Evolutionary conservation across 2,888 invertebrate species (phyloP).

Genomic region (Eristalis intricaria): DNA sequence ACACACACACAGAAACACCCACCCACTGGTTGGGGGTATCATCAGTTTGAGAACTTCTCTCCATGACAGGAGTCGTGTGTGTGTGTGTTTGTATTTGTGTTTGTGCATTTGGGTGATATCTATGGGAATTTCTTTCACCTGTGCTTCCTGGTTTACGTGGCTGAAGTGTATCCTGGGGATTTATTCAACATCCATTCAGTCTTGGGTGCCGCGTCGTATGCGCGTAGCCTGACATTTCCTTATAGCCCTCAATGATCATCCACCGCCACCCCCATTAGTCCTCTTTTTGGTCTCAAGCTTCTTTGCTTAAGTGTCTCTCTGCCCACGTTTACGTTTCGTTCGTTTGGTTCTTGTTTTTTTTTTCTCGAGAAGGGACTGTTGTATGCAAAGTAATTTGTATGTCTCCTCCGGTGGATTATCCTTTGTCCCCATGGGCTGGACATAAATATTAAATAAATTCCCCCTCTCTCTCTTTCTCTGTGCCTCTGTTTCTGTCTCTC

Average conservation of each 20-base stretch:
- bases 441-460: conserved; percentile 68
- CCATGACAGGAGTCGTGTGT: conserved; percentile 16
- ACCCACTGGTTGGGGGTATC: background rate
- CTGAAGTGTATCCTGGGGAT: conserved; percentile 36
- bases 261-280: conserved; percentile 21
- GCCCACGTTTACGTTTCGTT: conserved; percentile 10
- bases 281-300: conserved; percentile 7
- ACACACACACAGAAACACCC: background rate
- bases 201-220: conserved; percentile 49
- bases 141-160: background rate
- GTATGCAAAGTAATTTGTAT: conserved; percentile 63
- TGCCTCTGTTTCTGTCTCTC: conserved; percentile 4
- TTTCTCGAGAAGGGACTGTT: conserved; percentile 34
- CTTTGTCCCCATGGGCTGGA: conserved; percentile 45
- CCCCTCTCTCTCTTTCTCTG: conserved; percentile 6
- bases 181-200: conserved; percentile 36
- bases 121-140: conserved; percentile 57
- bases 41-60: background rate
- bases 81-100: background rate
- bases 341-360: conserved; percentile 3
- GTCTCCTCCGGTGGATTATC: conserved; percentile 48
- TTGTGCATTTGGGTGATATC: background rate
- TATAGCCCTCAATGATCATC: conserved; percentile 29
- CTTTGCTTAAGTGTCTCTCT: conserved; percentile 28
- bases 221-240: conserved; percentile 38